Conservation (phyloP, 2,797 vertebrate species). For the Pempheris klunzingeri region DNA sequence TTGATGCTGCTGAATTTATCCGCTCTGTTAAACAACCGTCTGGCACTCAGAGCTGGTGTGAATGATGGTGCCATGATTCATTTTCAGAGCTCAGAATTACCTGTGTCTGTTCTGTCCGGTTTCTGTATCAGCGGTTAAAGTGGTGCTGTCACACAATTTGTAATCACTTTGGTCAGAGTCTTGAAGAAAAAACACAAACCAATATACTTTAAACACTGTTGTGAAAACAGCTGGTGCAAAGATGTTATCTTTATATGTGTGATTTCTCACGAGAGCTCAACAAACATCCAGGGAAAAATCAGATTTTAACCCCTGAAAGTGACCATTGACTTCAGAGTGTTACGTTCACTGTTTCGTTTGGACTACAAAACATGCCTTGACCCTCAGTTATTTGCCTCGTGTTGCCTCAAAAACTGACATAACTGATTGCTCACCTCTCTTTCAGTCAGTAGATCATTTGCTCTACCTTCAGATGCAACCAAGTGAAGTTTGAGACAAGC, state of each 20-base stretch:
- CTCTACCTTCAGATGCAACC: too few relatives aligned
- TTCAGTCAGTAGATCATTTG: not conserved
- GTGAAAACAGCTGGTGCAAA: not conserved
- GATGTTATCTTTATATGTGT: too few relatives aligned
- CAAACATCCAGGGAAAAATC: not conserved
- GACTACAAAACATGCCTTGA: conserved; percentile 12
- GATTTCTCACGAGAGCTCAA: not conserved
- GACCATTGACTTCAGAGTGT: not conserved
- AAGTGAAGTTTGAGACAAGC: not conserved
- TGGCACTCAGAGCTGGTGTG: conserved; percentile 54
- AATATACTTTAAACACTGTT: not conserved
- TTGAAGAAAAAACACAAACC: not conserved
- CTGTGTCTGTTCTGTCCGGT: not conserved
- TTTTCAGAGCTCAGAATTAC: conserved; percentile 48
- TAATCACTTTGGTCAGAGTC: not conserved
- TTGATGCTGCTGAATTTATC: conserved; percentile 53
- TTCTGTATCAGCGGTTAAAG: not conserved
- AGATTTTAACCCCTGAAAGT: not conserved
- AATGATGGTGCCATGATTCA: conserved; percentile 45
- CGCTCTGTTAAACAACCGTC: conserved; percentile 40
- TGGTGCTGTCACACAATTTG: not conserved
- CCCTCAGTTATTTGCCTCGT: not conserved
- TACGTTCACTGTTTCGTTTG: conserved; percentile 4
- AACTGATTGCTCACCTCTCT: not conserved
- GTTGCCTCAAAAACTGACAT: not conserved